Evolutionary conservation across 2,113 vertebrate genomes (phyloP).

Genomic region (Trematocara macrostoma): DNA sequence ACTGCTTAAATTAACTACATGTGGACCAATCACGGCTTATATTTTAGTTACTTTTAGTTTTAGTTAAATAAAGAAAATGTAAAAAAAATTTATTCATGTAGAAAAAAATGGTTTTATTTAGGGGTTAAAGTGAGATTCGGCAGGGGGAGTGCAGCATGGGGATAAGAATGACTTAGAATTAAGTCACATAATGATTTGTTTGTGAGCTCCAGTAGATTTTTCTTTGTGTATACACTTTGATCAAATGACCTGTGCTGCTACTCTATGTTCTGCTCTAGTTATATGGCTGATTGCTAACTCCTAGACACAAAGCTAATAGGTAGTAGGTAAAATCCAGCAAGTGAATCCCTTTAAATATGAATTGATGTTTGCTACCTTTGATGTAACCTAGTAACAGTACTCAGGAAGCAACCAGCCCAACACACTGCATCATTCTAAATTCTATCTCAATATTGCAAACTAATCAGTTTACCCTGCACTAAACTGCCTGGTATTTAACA

Average conservation of each 20-base stretch:
- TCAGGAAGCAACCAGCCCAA: not conserved
- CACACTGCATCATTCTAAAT: not conserved
- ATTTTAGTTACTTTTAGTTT: not conserved
- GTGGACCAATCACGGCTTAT: not conserved
- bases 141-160: not conserved
- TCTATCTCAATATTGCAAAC: not conserved
- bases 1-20: not conserved
- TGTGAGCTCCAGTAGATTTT: not conserved
- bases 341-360: not conserved
- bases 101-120: not conserved
- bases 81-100: accelerated
- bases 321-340: not conserved
- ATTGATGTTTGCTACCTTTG: not conserved
- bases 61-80: not conserved
- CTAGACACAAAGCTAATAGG: not conserved
- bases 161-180: not conserved
- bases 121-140: not conserved
- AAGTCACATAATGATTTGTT: not conserved
- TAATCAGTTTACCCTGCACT: not conserved
- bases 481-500: not conserved
- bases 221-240: not conserved
- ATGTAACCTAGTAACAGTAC: not conserved
- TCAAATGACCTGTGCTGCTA: not conserved
- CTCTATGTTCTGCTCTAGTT: not conserved
- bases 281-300: not conserved